phyloP scores from a whole-genome alignment of 2,797 vertebrate species.

The Crossoptilon crossoptilon region DNA sequence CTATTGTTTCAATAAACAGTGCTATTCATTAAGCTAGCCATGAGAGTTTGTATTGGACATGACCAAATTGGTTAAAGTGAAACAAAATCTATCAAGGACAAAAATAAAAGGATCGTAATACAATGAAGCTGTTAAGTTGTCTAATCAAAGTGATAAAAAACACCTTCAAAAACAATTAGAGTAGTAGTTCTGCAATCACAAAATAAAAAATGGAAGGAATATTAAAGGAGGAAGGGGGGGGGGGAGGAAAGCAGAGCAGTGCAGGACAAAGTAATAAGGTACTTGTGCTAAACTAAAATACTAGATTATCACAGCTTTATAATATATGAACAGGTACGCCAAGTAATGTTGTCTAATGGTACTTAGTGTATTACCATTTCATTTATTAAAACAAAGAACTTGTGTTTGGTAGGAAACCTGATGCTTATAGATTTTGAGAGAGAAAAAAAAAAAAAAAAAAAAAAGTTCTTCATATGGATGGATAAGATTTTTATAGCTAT shows the following conservation, averaged over 20 bases:
- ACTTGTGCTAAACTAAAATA: background rate
- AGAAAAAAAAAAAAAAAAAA: background rate
- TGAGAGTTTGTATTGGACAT: background rate
- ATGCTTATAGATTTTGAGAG: background rate
- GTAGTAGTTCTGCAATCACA: background rate
- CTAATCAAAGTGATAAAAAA: background rate
- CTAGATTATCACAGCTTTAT: background rate
- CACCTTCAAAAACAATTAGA: background rate
- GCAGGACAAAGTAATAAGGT: background rate
- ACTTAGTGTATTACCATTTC: background rate
- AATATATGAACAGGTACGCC: background rate
- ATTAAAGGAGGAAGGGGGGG: background rate
- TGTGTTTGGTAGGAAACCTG: rapidly evolving
- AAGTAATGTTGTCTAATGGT: no score
- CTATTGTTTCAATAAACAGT: background rate
- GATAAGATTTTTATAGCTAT: background rate
- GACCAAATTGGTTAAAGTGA: background rate
- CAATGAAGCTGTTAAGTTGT: background rate
- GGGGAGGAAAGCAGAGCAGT: no score
- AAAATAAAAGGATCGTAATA: background rate
- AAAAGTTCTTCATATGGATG: background rate
- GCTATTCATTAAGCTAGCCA: background rate
- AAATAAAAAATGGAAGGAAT: background rate
- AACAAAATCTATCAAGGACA: background rate
- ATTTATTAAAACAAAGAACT: background rate